Base-by-base conservation (phyloP, 2,113 vertebrate species). In the Triplophysa dalaica region DNA sequence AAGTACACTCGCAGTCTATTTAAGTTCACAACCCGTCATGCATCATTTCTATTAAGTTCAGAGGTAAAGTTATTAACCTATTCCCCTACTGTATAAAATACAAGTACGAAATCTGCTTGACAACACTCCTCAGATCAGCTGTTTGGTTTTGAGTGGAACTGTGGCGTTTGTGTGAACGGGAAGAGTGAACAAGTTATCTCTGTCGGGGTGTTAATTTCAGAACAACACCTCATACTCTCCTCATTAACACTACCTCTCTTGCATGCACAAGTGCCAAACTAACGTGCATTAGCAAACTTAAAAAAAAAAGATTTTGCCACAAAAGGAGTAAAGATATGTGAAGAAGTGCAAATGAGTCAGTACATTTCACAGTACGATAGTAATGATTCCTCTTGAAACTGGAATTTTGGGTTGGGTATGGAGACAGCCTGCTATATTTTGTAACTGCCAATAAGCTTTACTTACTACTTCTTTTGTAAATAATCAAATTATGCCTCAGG, bases 171-270 rank as follows among this genome's bases (percentile, higher is more conserved):
- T 74, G 50, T 69, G 61, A 73, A 60, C 72, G 43, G 19, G 67
- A 70, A 50, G 50, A n/a, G 16, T 38, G 56, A 19, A 54, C 24
- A 33, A 60, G 12, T 73, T 33, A 16, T 54, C 63, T 73, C 77
- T 82, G 78, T 75, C 82, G 77, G 75, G 79, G 72, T 79, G 61
- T 68, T 80, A 63, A 68, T 63, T 62, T 81, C 78, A 82, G 70
- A 81, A 77, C 85, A 81, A 88, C 90, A 87, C 85, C 77, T 86
- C 70, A 78, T 79, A 76, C 69, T 81, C 73, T 88, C 80, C 84
- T 90, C 87, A 88, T 88, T 89, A 89, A 85, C 85, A 87, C 86
- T 69, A 85, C 82, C 74, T 38, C 88, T 87, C 84, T 75, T 83
- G 81, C 83, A 67, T 50, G 81, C 66, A 26, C 81, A 90, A 85